Conservation (phyloP, 2,113 vertebrate genomes). For the Pangasianodon gigas region DNA sequence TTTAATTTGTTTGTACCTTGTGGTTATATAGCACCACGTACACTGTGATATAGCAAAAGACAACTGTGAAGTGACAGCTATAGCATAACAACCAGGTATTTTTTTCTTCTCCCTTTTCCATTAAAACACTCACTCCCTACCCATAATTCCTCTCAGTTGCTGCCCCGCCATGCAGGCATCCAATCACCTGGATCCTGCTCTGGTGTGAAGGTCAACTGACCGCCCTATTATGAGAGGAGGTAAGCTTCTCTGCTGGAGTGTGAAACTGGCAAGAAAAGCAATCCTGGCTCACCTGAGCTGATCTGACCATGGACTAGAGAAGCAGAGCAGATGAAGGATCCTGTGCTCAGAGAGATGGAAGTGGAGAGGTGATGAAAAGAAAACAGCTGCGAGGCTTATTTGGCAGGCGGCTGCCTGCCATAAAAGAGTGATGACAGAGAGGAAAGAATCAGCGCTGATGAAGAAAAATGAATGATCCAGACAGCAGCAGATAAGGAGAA, state of each 20-base stretch:
- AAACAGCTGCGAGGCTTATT: constrained; percentile 18
- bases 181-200: constrained; percentile 17
- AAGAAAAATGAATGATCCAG: constrained; percentile 27
- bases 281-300: neutral
- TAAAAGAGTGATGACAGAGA: neutral
- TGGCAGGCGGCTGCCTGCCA: constrained; percentile 12
- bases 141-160: neutral
- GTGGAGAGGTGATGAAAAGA: constrained; percentile 3
- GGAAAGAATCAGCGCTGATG: constrained; percentile 17
- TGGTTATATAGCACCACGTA: neutral
- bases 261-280: constrained; percentile 27
- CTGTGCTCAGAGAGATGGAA: neutral
- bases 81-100: neutral
- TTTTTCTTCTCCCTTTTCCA: neutral
- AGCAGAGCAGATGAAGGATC: neutral
- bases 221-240: constrained; percentile 27
- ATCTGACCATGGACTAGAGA: neutral
- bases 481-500: constrained; percentile 23
- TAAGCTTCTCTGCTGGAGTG: constrained; percentile 36
- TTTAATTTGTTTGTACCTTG: neutral
- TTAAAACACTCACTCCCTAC: neutral
- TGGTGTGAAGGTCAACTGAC: constrained; percentile 43
- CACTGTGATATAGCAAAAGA: neutral
- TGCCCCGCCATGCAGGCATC: neutral
- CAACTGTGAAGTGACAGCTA: neutral